A percentile compares a stretch with the other conserved stretches of the same genome.
These are phyloP conservation scores for Heliconius himera DNA, from an alignment of 1,140 invertebrate genomes.

Conservation along the genomic window DNA sequence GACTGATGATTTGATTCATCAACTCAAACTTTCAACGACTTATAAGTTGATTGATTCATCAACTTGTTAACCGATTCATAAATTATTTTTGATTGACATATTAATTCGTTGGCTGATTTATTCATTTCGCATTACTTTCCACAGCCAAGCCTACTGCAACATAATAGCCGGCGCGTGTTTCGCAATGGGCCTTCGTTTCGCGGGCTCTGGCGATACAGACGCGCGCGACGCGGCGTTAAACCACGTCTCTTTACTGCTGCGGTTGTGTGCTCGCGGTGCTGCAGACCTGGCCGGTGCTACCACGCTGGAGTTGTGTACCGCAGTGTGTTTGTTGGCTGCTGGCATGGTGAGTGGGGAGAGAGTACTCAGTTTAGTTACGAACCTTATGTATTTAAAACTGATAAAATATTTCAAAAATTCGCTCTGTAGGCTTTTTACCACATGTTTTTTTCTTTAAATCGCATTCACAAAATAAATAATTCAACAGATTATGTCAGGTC, in stretches of 20 bases:
- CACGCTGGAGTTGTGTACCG: constrained; percentile 94
- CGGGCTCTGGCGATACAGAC: constrained; percentile 92
- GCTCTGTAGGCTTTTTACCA: too few relatives aligned
- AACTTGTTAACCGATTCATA: too few relatives aligned
- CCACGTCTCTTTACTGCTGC: constrained; percentile 86
- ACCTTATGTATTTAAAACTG: too few relatives aligned
- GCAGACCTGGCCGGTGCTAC: constrained; percentile 94
- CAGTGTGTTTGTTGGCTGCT: constrained; percentile 90
- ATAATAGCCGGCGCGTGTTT: constrained; percentile 97
- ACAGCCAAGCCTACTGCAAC: constrained; percentile 97
- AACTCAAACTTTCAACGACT: too few relatives aligned
- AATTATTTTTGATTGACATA: too few relatives aligned
- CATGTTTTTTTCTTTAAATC: too few relatives aligned
- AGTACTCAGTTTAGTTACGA: too few relatives aligned
- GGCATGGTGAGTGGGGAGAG: constrained; percentile 83
- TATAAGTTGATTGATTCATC: too few relatives aligned
- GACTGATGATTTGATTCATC: too few relatives aligned
- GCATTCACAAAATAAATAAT: background rate
- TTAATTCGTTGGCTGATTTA: too few relatives aligned
- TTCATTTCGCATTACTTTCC: too few relatives aligned
- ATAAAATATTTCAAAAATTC: too few relatives aligned
- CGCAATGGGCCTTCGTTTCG: constrained; percentile 96
- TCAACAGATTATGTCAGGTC: constrained; percentile 93
- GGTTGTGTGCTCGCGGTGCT: constrained; percentile 83
- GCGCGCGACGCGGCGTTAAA: constrained; percentile 90